Evolutionary conservation across 1,140 invertebrate genomes (phyloP).

Genomic region (Uloborus diversus): DNA sequence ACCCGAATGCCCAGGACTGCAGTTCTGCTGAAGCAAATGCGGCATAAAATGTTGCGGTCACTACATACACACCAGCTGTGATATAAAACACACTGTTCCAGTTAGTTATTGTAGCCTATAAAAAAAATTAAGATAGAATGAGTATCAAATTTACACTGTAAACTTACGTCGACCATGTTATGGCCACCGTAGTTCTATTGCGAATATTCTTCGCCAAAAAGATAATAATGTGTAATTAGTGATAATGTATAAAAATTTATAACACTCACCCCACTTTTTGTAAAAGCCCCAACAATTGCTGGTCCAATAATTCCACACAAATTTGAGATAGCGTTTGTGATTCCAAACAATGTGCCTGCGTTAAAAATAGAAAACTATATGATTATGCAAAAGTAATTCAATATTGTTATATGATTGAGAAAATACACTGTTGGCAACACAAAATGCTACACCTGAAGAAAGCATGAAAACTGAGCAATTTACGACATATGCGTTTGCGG

Average conservation of each 20-base stretch:
- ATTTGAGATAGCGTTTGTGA: slow-evolving; percentile 62
- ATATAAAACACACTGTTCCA: slow-evolving; percentile 88
- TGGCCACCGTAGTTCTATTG: neutral
- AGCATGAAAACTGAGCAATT: too few relatives aligned
- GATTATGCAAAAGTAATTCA: neutral
- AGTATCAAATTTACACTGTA: neutral
- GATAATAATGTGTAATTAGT: neutral
- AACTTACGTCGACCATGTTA: neutral
- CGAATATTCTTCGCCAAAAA: neutral
- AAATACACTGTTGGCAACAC: too few relatives aligned
- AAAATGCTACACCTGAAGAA: too few relatives aligned
- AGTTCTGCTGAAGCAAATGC: slow-evolving; percentile 57
- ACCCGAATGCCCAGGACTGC: slow-evolving; percentile 53
- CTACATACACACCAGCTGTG: slow-evolving; percentile 76
- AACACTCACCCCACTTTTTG: slow-evolving; percentile 61
- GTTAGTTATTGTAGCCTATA: slow-evolving; percentile 78
- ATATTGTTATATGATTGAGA: neutral
- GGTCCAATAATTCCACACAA: slow-evolving; percentile 62
- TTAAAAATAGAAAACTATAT: neutral
- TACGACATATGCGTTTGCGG: too few relatives aligned
- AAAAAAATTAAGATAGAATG: slow-evolving; percentile 57
- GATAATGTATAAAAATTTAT: neutral
- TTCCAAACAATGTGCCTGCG: slow-evolving; percentile 61
- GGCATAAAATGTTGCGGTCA: slow-evolving; percentile 80
- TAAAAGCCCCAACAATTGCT: slow-evolving; percentile 58